Base-by-base conservation (phyloP, 2,797 vertebrate genomes). In the Oophaga sylvatica region DNA sequence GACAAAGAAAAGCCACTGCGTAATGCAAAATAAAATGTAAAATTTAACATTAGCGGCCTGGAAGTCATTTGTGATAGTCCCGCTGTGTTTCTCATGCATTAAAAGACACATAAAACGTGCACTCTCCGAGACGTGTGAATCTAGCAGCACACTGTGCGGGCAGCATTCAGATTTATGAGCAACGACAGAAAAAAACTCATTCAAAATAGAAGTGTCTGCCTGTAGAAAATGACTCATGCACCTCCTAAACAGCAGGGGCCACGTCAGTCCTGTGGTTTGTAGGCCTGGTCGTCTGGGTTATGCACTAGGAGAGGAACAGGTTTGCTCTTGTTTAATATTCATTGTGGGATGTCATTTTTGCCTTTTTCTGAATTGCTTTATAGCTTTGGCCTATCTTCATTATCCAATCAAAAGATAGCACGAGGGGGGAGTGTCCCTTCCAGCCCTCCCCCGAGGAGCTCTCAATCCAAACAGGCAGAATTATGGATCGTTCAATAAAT, bases 51-150 rank as follows among this genome's bases (percentile, higher is more conserved):
- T 67, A 65, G 63, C 35, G 6, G 62, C 35, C 45, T 65, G 63
- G 17, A 81, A 67, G 62, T 53, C 22, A 67, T 81, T 81, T 83
- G 63, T 75, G 65, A 45, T 53, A 26, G n/a, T 81, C 60, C 80
- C 65, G 62, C 35, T 65, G 35, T 67, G 60, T 48, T 67, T 48
- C 41, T 45, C 35, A 67, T 65, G 62, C 80, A 81, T 81, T 81
- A 81, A 81, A 29, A 35, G 15, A 80, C 31, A 63, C 59, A 45
- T 41, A 22, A 63, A 80, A 80, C 16, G 22, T 81, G 80, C 35
- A 22, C 31, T 62, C 60, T 9, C 7, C 17, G 80, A 65, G 60
- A 67, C 35, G 80, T 81, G 60, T 48, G 80, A 81, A 48, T 26
- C 7, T 45, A 9, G n/a, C 48, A 41, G 48, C 80, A 81, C 13